Conservation (phyloP, 2,888 invertebrate genomes). For the Cryptocephalus primarius region DNA sequence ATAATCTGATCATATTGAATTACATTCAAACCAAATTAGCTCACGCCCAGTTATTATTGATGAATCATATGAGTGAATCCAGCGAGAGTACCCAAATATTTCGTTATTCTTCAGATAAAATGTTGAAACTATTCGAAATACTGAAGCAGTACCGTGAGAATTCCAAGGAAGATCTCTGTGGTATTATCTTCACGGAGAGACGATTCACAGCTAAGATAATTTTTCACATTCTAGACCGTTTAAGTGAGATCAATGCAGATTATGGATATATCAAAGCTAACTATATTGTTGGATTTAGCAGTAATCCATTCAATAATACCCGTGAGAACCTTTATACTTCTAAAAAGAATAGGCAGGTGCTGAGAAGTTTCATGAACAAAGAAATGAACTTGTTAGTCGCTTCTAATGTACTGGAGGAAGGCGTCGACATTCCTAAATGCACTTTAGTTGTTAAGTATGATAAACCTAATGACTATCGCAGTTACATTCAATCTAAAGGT, state of each 20-base stretch:
- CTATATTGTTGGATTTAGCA: slow-evolving; percentile 60
- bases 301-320: slow-evolving; percentile 45
- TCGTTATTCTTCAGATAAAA: slow-evolving; percentile 53
- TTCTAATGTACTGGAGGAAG: slow-evolving; percentile 82
- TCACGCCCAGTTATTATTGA: slow-evolving; percentile 43
- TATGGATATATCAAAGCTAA: slow-evolving; percentile 53
- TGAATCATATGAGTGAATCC: slow-evolving; percentile 38
- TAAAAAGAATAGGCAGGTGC: slow-evolving; percentile 41
- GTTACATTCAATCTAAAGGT: slow-evolving; percentile 86
- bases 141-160: slow-evolving; percentile 45
- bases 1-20: slow-evolving; percentile 21
- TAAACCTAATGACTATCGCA: slow-evolving; percentile 55
- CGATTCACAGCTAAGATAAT: slow-evolving; percentile 68
- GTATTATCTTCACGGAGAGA: slow-evolving; percentile 61
- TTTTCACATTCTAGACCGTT: slow-evolving; percentile 52
- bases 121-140: slow-evolving; percentile 44
- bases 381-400: slow-evolving; percentile 56
- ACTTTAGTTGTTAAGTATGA: slow-evolving; percentile 70
- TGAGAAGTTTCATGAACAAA: slow-evolving; percentile 47
- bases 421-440: slow-evolving; percentile 77
- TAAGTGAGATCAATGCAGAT: slow-evolving; percentile 37
- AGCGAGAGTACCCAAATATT: slow-evolving; percentile 41
- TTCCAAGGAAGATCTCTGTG: slow-evolving; percentile 45
- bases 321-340: slow-evolving; percentile 42
- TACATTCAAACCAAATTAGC: slow-evolving; percentile 34